Evolutionary conservation across 2,888 invertebrate genomes (phyloP), one percentile per base, ranked within the genome.

Genomic region (Emesis russula): DNA sequence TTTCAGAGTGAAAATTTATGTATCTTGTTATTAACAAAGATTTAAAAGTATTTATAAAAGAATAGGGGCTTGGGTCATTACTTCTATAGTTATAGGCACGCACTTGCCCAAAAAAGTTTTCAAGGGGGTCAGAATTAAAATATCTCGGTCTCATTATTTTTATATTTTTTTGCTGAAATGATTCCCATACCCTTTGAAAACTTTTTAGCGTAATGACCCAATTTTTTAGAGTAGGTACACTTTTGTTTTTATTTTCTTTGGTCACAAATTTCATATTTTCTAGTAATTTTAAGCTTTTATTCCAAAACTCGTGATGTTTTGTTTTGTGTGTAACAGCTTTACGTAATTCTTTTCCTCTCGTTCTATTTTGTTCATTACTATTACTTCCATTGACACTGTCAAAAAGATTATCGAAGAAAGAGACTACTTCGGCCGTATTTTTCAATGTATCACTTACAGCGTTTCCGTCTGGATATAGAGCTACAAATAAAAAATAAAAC

Each of bases 1-100:
- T 70, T 70, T 70, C 70, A 36, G 15, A 70, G 25, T 36, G 36
- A 70, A 70, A 70, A 70, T 70, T 13, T 70, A 70, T 70, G 33
- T 36, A 70, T 36, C 36, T 70, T 6, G 70, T 70, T 33, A 70
- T 70, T 70, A 70, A 31, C 70, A 36, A 70, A n/a, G 36, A 70
- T 70, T 36, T 70, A 13, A 70, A 70, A 7, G 70, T 36, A 13
- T 70, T 70, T 70, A 70, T 70, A 3, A 70, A 36, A 36, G 36
- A 36, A 33, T 36, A 36, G n/a, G n/a, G 7, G 36, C 15, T 36
- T 70, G 70, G 31, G 3, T 33, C 70, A 70, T 4, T 36, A 71
- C 15, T 36, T 38, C 70, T 33, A 25, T 71, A 71, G 38, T n/a
- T 36, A 36, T 36, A 71, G n/a, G 70, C n/a, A 25, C 15, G 36